Evolutionary conservation across 2,113 vertebrate species (phyloP).

Genomic region (Erythrocercus mccallii): DNA sequence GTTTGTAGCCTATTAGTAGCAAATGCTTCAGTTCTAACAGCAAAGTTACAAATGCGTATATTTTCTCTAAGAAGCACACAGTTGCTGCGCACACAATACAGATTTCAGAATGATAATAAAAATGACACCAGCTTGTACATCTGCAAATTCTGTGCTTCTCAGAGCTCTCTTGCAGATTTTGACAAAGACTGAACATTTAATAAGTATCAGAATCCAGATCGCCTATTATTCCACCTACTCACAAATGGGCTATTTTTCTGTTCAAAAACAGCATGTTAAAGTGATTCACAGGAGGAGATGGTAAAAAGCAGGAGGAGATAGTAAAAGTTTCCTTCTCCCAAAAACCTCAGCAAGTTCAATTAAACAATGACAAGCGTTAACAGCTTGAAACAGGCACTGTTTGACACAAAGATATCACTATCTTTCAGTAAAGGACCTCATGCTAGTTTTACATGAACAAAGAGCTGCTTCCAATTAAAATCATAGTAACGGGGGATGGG

Average conservation of each 20-base stretch:
- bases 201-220: neutral
- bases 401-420: conserved; percentile 28
- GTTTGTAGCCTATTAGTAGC: neutral
- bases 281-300: neutral
- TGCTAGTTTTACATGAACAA: neutral
- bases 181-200: neutral
- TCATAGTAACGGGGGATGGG: neutral
- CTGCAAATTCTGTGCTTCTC: neutral
- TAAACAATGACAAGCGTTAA: conserved; percentile 7
- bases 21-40: neutral
- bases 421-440: neutral
- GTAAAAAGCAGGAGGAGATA: neutral
- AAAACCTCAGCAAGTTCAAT: neutral
- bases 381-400: neutral
- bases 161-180: neutral
- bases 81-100: rapidly evolving
- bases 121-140: neutral
- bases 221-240: conserved; percentile 1
- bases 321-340: neutral
- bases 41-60: neutral
- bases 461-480: conserved; percentile 36
- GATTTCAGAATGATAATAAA: neutral
- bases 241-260: neutral
- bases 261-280: neutral
- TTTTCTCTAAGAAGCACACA: neutral